These are phyloP conservation scores for Heliornis fulica DNA, from an alignment of 2,113 vertebrate genomes.

Conservation along the genomic window DNA sequence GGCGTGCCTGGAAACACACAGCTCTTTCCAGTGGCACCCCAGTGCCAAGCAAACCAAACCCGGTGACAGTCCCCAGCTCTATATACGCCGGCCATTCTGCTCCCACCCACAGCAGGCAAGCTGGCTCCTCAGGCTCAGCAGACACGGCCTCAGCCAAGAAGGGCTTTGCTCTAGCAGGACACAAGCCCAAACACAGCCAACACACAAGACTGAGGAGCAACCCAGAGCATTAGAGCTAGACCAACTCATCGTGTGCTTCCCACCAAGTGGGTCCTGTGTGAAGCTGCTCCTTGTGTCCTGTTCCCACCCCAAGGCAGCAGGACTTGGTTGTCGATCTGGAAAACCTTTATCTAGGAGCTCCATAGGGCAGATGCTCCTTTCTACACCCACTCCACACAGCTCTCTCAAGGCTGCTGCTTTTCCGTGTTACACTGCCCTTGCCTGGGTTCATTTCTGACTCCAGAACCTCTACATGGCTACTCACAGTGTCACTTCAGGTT, in stretches of 20 bases:
- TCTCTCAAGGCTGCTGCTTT: neutral
- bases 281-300: neutral
- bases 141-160: too few relatives aligned
- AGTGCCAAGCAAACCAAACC: fast-evolving
- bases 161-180: neutral
- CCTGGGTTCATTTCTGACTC: neutral
- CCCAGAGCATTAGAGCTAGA: neutral
- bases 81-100: fast-evolving
- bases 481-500: neutral
- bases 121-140: neutral
- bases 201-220: neutral
- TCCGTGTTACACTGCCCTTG: neutral
- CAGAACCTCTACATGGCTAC: neutral
- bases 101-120: neutral
- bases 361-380: neutral
- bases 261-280: neutral
- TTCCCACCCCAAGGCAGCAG: neutral
- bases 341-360: neutral
- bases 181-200: neutral
- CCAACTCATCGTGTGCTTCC: fast-evolving
- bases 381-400: neutral
- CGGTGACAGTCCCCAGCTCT: neutral
- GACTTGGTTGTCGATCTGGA: fast-evolving
- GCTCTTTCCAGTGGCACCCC: neutral
- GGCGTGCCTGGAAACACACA: fast-evolving